Evolutionary conservation across 2,888 invertebrate species (phyloP).

Genomic region (Calameuta idolon): DNA sequence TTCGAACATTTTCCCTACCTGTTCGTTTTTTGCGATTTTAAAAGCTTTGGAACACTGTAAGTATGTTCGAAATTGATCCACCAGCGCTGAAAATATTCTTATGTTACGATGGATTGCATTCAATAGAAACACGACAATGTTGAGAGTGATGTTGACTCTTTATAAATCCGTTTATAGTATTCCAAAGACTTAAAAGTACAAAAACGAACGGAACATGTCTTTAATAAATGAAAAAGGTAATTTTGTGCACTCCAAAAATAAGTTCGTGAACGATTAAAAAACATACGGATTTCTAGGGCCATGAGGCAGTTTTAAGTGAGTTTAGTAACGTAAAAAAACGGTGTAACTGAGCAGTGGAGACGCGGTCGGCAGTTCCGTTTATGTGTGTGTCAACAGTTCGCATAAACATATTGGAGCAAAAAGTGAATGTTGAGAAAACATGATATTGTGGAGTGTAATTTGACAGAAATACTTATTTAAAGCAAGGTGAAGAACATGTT

Average conservation of each 20-base stretch:
- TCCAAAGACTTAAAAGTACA: no score
- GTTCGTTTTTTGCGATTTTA: no score
- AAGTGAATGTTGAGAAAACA: constrained; percentile 24
- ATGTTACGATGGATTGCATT: no score
- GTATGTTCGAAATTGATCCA: no score
- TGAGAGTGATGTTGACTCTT: no score
- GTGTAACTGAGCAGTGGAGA: constrained; percentile 5
- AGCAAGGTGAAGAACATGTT: constrained; percentile 29
- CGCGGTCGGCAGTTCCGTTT: constrained; percentile 22
- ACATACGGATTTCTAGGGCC: background rate
- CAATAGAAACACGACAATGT: no score
- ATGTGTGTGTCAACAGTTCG: constrained; percentile 20
- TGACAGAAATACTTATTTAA: constrained; percentile 24
- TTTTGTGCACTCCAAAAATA: background rate
- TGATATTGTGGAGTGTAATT: constrained; percentile 32
- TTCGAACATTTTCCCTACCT: no score
- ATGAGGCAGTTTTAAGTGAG: background rate
- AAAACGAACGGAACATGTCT: background rate
- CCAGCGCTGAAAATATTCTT: no score
- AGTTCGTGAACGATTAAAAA: background rate
- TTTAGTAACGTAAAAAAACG: constrained; percentile 6
- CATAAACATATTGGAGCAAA: constrained; percentile 13
- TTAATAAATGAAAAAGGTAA: background rate
- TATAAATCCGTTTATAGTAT: no score
- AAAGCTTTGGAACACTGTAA: no score